A percentile compares a stretch with the other conserved stretches of the same genome.
phyloP scores from a whole-genome alignment of 2,888 invertebrate genomes.

The Eumacrocentrus americanus region DNA sequence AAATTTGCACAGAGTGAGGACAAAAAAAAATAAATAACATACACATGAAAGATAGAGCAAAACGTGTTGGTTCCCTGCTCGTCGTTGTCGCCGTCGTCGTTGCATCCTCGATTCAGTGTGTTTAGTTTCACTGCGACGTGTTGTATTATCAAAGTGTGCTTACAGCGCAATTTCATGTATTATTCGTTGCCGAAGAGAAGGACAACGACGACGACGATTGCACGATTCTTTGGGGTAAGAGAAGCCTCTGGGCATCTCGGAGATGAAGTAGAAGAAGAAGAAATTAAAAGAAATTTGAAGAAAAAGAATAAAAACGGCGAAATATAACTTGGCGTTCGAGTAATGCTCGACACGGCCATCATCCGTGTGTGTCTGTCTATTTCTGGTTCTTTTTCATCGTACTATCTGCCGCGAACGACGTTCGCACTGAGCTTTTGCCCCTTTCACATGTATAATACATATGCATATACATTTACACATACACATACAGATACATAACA shows the following conservation, averaged over 20 bases:
- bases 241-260: not conserved
- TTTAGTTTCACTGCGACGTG: conserved; percentile 19
- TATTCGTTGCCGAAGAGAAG: not conserved
- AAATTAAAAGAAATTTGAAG: no score
- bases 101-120: conserved; percentile 15
- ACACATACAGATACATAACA: not conserved
- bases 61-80: not conserved
- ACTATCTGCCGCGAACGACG: not conserved
- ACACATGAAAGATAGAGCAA: not conserved
- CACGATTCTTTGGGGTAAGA: conserved; percentile 15
- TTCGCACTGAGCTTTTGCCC: conserved; percentile 8
- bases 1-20: conserved; percentile 16
- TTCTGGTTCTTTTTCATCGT: conserved; percentile 25
- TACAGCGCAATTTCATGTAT: conserved; percentile 1
- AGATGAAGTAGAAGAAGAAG: no score
- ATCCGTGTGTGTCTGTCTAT: conserved; percentile 25
- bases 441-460: not conserved
- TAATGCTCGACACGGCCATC: no score
- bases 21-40: not conserved
- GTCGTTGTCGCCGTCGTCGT: conserved; percentile 6
- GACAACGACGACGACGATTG: not conserved
- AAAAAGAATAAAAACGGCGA: not conserved
- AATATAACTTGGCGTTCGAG: no score
- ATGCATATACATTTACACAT: not conserved
- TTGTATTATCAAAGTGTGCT: conserved; percentile 23